These are phyloP conservation scores for Drosophila willistoni DNA, from an alignment of 1,140 invertebrate genomes.

Conservation along the genomic window DNA sequence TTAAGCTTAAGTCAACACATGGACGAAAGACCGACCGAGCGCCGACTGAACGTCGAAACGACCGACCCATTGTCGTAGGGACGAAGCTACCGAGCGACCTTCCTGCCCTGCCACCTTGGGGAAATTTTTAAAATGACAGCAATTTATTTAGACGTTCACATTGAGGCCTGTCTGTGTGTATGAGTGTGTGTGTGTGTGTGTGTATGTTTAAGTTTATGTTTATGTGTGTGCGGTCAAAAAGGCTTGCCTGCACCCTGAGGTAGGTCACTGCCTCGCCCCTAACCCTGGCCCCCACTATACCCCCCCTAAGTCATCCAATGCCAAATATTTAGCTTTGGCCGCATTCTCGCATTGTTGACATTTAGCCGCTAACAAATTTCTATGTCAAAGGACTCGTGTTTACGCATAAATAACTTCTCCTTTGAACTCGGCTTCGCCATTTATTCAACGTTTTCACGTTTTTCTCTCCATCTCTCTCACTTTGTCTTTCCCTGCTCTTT, in stretches of 20 bases:
- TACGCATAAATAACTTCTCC: slow-evolving; percentile 73
- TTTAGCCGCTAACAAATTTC: slow-evolving; percentile 60
- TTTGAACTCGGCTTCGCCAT: slow-evolving; percentile 54
- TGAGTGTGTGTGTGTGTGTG: neutral
- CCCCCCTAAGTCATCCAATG: slow-evolving; percentile 15
- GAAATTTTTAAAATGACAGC: slow-evolving; percentile 78
- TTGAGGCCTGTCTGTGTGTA: slow-evolving; percentile 5
- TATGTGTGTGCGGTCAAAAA: slow-evolving; percentile 21
- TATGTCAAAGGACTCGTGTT: slow-evolving; percentile 69
- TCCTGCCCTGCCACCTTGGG: slow-evolving; percentile 67
- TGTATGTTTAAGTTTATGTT: slow-evolving; percentile 6
- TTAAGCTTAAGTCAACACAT: slow-evolving; percentile 71
- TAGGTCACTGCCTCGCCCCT: slow-evolving; percentile 29
- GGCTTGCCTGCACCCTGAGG: slow-evolving; percentile 36
- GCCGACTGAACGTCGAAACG: too few species aligned
- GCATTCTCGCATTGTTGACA: slow-evolving; percentile 69
- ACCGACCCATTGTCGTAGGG: slow-evolving; percentile 8
- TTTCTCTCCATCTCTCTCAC: neutral
- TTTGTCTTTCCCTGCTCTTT: slow-evolving; percentile 17
- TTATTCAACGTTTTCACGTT: slow-evolving; percentile 30
- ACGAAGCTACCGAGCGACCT: slow-evolving; percentile 1
- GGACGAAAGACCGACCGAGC: slow-evolving; percentile 26
- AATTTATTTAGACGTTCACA: slow-evolving; percentile 73
- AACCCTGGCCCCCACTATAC: neutral
- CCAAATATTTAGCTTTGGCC: slow-evolving; percentile 73